Base-by-base conservation (phyloP, 2,113 vertebrate genomes). In the Melanocharis versteri region DNA sequence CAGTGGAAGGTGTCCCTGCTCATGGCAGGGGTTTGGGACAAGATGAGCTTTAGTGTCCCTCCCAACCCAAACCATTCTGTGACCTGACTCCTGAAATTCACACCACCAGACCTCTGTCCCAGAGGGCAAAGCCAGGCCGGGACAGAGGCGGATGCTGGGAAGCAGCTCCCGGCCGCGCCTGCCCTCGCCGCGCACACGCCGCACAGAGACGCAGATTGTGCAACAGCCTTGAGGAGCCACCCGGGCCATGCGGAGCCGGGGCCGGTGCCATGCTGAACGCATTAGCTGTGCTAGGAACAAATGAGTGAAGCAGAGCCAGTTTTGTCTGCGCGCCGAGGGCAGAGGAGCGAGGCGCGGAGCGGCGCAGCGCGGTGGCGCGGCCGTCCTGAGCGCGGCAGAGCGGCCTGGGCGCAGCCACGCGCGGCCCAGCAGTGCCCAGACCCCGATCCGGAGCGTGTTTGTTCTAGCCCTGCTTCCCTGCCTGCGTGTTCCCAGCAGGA, bases 311-410 rank as follows among this genome's bases (percentile, higher is more conserved):
- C 75, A 61, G 47, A 51, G 94, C 78, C 91, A 88, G 57, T 10
- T 40, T 16, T 83, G 83, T 57, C 5, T 33, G 4, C 50, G 70
- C 31, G 35, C 73, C 1, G 2, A 44, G 81, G 68, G 71, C 88
- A 62, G 62, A 44, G 56, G 21, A 37, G 51, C 8, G 6, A 50
- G 35, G 57, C 35, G 16, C 2, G 1, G 37, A 51, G 37, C 13
- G 7, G 45, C n/a, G 13, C 23, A 68, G 45, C 44, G 6, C 7
- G 17, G 81, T 10, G 66, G 42, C 83, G 58, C 53, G 2, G 0
- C 47, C 1, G 1, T 40, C 20, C 44, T 2, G 0, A 7, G 61
- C 0, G 5, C 2, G 16, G 5, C 31, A 10, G 13, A 10, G 6
- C 51, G 7, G n/a, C 37, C 40, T 17, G 44, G 71, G 12, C 7